Evolutionary conservation across 2,113 vertebrate species (phyloP), one percentile per base, ranked within the genome.

Genomic region (Atrichornis clamosus): DNA sequence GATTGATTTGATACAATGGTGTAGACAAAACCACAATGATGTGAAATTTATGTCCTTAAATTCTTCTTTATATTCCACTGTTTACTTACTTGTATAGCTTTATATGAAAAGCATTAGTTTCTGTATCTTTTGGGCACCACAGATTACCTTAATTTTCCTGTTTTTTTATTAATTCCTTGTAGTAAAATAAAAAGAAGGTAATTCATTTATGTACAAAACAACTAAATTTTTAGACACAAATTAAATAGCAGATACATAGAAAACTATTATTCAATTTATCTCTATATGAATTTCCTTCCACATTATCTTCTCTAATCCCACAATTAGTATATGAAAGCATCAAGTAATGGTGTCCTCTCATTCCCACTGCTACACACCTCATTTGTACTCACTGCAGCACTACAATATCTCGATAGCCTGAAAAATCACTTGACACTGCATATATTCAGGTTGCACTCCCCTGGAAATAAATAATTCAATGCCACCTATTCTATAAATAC

Each of bases 401-500:
- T 74, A 37, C 0, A 2, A 20, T 88, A 80, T 44, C 76, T 84
- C 68, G 44, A 18, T 10, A 70, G 46, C 27, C 72, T 87, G 76
- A 78, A 87, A 95, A 97, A 93, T 84, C 83, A 50, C 75, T 80
- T 81, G 59, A 63, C 76, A 28, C 27, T 81, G 73, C 83, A 92
- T 67, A 78, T 77, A 84, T 88, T 74, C 72, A 88, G 63, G 68
- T 26, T 84, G 64, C 16, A 24, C 6, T 89, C 30, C 60, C 39
- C 55, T 86, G 60, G 50, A 92, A 95, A 89, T 76, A 92, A 93
- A 91, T 93, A 70, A 95, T 77, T 73, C 82, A 77, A 65, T 59
- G 42, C 23, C 77, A 93, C 28, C 47, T 77, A 10, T 46, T 90
- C 68, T 84, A 67, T 47, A 83, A 95, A 84, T 79, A 92, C 9